Evolutionary conservation across 2,888 invertebrate species (phyloP), one percentile per base, ranked within the genome.

Genomic region (Drosophila neoperkinsi): DNA sequence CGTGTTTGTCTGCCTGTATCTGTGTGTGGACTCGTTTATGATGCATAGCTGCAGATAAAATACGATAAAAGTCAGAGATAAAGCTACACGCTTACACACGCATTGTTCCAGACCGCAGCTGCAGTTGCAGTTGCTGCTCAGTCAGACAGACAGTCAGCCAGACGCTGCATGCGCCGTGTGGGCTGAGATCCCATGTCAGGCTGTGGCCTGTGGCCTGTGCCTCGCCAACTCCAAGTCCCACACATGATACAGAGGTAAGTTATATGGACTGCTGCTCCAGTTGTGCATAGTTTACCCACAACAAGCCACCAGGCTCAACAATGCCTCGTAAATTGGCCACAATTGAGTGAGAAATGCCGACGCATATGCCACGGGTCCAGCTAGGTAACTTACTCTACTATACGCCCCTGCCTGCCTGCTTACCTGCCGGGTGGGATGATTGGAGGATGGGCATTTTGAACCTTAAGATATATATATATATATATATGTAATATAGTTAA

Each of bases 271-370:
- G 34, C 55, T 55, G 36, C 51, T 60, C 71, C 62, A 70, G 53
- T 70, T 61, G 71, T 58, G 56, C 49, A 30, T 52, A 57, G 64
- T 41, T 34, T 63, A 64, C 61, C 59, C 46, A n/a, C 63, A 57
- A 28, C 33, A 53, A 53, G 36, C 55, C 28, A 55, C 59, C 38
- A 53, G 57, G 53, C 65, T 57, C 61, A 79, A 80, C 80, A 84
- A 80, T 80, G 84, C 72, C 61, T 74, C 88, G 71, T 90, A 89
- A 90, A 84, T 90, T 90, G 89, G 64, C 74, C 79, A 73, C 76
- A 87, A 89, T 87, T 89, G 84, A 85, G 79, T 84, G 88, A 72
- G 72, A 71, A 84, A 79, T 82, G 79, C 79, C 64, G 50, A 51
- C 78, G 66, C 18, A 10, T n/a, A 28, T 56, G 56, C 64, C 63